Evolutionary conservation across 2,888 invertebrate genomes (phyloP).

Genomic region (Notocelia uddmanniana): DNA sequence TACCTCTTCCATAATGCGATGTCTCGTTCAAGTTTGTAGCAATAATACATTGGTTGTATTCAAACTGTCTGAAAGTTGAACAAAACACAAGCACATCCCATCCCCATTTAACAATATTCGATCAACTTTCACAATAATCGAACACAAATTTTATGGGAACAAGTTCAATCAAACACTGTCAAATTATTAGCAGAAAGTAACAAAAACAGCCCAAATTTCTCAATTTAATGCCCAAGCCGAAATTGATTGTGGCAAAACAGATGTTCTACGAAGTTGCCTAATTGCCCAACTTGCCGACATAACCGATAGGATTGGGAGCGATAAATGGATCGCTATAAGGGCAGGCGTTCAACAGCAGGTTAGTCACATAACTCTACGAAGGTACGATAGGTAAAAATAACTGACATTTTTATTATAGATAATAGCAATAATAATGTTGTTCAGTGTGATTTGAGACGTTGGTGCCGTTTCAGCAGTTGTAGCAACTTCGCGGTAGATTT

Average conservation of each 20-base stretch:
- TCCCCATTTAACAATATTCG: not conserved
- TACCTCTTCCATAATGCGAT: not conserved
- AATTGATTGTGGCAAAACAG: constrained; percentile 45
- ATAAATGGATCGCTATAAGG: constrained; percentile 36
- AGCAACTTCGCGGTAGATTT: too few species aligned
- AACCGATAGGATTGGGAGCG: constrained; percentile 36
- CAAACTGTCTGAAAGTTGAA: not conserved
- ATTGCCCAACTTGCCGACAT: constrained; percentile 43
- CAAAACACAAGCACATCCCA: not conserved
- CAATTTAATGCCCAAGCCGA: constrained; percentile 35
- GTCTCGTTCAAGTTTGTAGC: not conserved
- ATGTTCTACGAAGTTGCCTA: constrained; percentile 45
- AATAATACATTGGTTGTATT: not conserved
- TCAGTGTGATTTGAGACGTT: too few species aligned
- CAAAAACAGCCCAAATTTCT: constrained; percentile 38
- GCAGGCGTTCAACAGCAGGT: constrained; percentile 8
- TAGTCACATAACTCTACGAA: too few species aligned
- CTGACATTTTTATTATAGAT: too few species aligned
- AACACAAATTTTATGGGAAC: constrained; percentile 4
- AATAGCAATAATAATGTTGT: too few species aligned
- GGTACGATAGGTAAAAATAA: too few species aligned
- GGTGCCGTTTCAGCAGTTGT: too few species aligned
- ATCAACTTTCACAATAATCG: constrained; percentile 7
- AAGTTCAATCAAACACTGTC: constrained; percentile 32
- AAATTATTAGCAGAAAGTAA: constrained; percentile 30